Percentiles rank a stretch among this genome's conserved stretches.
These are phyloP conservation scores for Pomacea canaliculata DNA, from an alignment of 2,888 invertebrate genomes.

Conservation along the genomic window DNA sequence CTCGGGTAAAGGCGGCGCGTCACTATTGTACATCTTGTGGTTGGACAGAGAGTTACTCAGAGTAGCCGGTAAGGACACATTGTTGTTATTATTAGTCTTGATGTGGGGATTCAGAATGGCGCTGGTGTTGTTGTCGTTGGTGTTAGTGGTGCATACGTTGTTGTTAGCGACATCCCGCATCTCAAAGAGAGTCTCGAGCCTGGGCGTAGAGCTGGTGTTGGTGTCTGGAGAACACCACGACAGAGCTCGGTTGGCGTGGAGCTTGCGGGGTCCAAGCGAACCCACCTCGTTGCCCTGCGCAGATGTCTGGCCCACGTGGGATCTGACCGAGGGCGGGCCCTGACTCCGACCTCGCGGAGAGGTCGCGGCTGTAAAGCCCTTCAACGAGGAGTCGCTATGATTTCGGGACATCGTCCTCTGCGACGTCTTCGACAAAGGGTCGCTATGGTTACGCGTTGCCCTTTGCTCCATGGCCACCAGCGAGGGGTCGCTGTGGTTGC, in stretches of 20 bases:
- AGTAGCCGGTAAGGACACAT: background rate
- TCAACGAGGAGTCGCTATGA: slow-evolving; percentile 29
- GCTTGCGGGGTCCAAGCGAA: background rate
- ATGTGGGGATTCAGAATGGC: background rate
- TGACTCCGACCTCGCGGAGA: slow-evolving; percentile 16
- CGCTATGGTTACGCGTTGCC: background rate
- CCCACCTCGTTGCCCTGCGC: background rate
- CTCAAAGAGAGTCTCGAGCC: slow-evolving; percentile 36
- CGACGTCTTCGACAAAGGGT: background rate
- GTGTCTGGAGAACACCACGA: slow-evolving; percentile 32
- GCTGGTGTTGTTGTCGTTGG: slow-evolving; percentile 12
- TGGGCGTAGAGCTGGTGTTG: slow-evolving; percentile 24
- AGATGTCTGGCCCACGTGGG: background rate
- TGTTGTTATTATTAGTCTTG: slow-evolving; percentile 1
- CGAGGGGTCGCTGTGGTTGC: slow-evolving; percentile 29
- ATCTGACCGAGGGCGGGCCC: slow-evolving; percentile 15
- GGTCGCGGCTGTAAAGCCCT: background rate
- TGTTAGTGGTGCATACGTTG: background rate
- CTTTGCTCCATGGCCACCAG: background rate
- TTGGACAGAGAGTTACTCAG: slow-evolving; percentile 5
- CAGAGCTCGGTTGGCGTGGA: slow-evolving; percentile 22
- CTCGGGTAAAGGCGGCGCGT: too few species aligned
- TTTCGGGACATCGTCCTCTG: background rate
- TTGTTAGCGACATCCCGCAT: slow-evolving; percentile 5
- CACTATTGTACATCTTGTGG: too few species aligned